Conservation (phyloP, 2,113 vertebrate genomes). For the Alosa alosa region DNA sequence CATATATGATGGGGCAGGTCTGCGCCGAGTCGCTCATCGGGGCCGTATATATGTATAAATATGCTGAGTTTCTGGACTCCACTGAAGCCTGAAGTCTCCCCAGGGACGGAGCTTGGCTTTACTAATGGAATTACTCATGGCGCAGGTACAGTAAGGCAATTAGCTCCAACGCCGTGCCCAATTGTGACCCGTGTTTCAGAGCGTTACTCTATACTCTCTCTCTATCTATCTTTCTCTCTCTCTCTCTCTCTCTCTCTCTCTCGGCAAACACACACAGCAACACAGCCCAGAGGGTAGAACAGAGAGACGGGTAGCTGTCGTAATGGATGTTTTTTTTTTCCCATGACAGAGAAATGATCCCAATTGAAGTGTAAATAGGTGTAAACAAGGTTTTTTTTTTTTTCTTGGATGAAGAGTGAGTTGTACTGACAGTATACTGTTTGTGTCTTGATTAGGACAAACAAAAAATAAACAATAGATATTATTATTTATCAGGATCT, state of each 20-base stretch:
- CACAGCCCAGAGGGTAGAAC: not conserved
- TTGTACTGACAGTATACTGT: not conserved
- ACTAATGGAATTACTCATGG: conserved; percentile 70
- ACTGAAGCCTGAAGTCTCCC: conserved; percentile 35
- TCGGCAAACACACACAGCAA: not conserved
- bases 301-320: not conserved
- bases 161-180: conserved; percentile 64
- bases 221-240: not conserved
- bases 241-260: conserved; percentile 30
- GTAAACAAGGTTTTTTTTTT: not conserved
- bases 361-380: not conserved
- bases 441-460: not conserved
- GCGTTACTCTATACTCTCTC: not conserved
- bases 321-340: not conserved
- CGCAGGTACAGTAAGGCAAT: conserved; percentile 63
- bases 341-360: not conserved
- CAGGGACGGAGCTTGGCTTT: conserved; percentile 57
- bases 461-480: not conserved
- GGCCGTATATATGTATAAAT: not conserved
- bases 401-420: not conserved
- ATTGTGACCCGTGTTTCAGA: conserved; percentile 55
- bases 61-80: not conserved
- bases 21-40: not conserved
- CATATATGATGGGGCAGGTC: not conserved
- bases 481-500: not conserved